Evolutionary conservation across 2,888 invertebrate genomes (phyloP), one percentile per base, ranked within the genome.

Genomic region (Aphidoletes aphidimyza): DNA sequence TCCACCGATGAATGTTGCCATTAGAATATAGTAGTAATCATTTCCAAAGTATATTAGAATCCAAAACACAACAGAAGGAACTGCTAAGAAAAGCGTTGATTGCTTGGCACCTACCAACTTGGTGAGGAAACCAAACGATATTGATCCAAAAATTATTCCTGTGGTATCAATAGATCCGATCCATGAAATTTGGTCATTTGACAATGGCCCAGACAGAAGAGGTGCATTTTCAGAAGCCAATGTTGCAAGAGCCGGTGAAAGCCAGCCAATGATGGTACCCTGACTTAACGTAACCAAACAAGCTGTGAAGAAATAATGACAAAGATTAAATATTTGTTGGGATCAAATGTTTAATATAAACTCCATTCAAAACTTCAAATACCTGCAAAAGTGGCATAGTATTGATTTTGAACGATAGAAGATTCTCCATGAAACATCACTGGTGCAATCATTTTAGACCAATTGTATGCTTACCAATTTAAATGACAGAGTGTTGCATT

Each of bases 111-210:
- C 90, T 84, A 88, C 87, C 85, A 86, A 87, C 26, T 89, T 89
- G 0, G 89, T 87, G 59, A 88, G 84, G 88, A 89, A 89, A 0
- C 88, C 87, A 42, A 88, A 89, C 5, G 89, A 85, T 6, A 89
- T 83, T 6, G 88, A 88, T 11, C 90, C 90, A 9, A 88, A 9
- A 0, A 88, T 37, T 0, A 89, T 89, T 0, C 90, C 90, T 47
- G 89, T 83, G 26, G 89, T 89, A 0, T 89, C 85, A 0, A 88
- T 87, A 0, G 89, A 87, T 0, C 88, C 89, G n/a, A 90, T 88
- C 89, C 89, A 90, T 9, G 90, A 89, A 34, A 87, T 87, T 84
- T 89, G 88, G 19, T 87, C 84, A 6, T 45, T 30, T 11, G 69
- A 45, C 36, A 86, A 37, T 22, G 85, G 39, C 8, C 85, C 85